Evolutionary conservation across 2,113 vertebrate genomes (phyloP).

Genomic region (Mormyrus lacerda): DNA sequence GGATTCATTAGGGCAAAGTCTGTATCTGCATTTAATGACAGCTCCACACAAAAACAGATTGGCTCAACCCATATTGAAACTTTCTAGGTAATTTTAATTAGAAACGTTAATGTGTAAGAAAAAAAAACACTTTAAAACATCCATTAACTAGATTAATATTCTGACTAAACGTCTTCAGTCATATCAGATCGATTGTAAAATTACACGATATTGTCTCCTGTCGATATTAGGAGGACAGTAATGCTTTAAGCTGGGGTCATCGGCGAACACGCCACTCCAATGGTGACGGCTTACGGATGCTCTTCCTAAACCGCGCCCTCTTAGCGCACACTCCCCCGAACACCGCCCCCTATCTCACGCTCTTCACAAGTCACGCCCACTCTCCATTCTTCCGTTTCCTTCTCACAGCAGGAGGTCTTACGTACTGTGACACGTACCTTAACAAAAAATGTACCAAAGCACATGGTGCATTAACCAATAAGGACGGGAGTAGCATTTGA

Average conservation of each 20-base stretch:
- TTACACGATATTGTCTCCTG: background rate
- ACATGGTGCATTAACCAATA: background rate
- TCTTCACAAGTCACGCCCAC: background rate
- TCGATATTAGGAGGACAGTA: background rate
- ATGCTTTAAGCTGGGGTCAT: background rate
- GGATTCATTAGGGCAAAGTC: background rate
- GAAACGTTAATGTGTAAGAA: background rate
- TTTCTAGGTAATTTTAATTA: background rate
- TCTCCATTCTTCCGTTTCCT: background rate
- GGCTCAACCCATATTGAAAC: background rate
- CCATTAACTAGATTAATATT: background rate
- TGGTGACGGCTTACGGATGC: background rate
- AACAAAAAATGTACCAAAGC: background rate
- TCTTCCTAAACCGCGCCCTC: background rate
- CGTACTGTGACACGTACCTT: background rate
- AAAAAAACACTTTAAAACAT: background rate
- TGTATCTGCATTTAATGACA: background rate
- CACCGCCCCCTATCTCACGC: background rate
- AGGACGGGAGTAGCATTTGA: background rate
- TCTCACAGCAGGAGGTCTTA: background rate
- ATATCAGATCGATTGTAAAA: background rate
- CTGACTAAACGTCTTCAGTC: background rate
- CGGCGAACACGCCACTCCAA: background rate
- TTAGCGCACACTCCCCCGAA: no score
- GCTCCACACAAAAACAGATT: background rate